These are phyloP conservation scores for Hydropsyche betteni DNA, from an alignment of 2,888 invertebrate genomes.

Conservation along the genomic window DNA sequence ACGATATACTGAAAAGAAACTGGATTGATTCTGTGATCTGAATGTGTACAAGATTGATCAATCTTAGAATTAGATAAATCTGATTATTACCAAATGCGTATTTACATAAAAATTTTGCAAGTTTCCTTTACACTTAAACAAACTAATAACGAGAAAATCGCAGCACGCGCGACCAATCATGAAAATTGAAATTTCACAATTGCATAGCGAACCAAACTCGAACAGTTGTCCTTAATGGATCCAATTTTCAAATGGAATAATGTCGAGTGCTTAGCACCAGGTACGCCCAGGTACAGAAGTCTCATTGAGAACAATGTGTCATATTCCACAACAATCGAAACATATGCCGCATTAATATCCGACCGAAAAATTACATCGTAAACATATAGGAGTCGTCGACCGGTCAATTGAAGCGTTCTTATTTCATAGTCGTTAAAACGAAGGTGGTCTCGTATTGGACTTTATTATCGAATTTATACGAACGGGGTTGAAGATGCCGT, in stretches of 20 bases:
- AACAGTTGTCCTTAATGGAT: conserved; percentile 20
- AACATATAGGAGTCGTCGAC: not conserved
- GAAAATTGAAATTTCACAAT: conserved; percentile 28
- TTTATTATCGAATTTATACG: conserved; percentile 26
- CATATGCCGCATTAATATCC: conserved; percentile 7
- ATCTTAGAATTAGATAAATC: no score
- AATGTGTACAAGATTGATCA: not conserved
- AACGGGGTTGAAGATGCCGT: conserved; percentile 30
- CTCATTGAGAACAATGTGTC: conserved; percentile 1
- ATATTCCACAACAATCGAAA: conserved; percentile 2
- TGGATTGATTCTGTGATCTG: not conserved
- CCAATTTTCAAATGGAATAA: conserved; percentile 15
- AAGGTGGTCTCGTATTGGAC: not conserved
- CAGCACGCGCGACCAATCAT: not conserved
- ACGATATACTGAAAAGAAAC: not conserved
- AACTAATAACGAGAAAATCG: not conserved
- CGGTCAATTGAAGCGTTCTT: conserved; percentile 7
- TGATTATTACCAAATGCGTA: no score
- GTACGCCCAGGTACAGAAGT: not conserved
- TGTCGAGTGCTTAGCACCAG: conserved; percentile 11
- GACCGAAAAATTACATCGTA: no score
- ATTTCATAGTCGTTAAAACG: not conserved
- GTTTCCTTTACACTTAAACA: no score
- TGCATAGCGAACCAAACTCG: not conserved
- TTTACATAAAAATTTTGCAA: no score